Evolutionary conservation across 2,888 invertebrate genomes (phyloP), one percentile per base, ranked within the genome.

Genomic region (Seira ritae): DNA sequence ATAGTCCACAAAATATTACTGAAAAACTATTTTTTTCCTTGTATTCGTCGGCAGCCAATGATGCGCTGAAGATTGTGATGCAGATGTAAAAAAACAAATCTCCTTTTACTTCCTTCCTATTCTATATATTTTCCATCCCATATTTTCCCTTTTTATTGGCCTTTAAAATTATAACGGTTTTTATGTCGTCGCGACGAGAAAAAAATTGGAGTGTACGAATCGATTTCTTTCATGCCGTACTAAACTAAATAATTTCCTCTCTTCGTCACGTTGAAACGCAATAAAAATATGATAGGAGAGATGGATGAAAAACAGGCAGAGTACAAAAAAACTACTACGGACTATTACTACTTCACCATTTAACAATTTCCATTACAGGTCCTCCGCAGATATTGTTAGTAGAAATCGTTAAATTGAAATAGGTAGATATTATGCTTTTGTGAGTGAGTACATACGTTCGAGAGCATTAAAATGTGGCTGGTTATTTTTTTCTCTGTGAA

Each of bases 231-330:
- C 55, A 55, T 55, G 15, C 12, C 55, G n/a, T 17, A 42, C 6
- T 42, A 55, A 55, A 55, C 55, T n/a, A 55, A 55, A 17, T 55
- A 55, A 55, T 55, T 12, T 55, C 17, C 55, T 55, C 55, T 55
- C 55, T 31, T 55, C 55, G 55, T 55, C 55, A 55, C 55, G 55
- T 55, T 17, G 55, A 55, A 55, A 17, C 15, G 55, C 55, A 55
- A 55, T 55, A 55, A 55, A 55, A 55, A 55, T 17, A 17, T 17
- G 31, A 31, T 31, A 31, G 31, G 31, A 31, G 31, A 31, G 55
- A 55, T 55, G 55, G 55, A 17, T 17, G 17, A 55, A 55, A 55
- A 55, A 15, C 15, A 8, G 12, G 6, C 12, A 42, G 6, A 42
- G 12, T 42, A 12, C 42, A 42, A 42, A 6, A 6, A 42, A 42